Evolutionary conservation across 2,113 vertebrate species (phyloP).

Genomic region (Patagioenas fasciata): DNA sequence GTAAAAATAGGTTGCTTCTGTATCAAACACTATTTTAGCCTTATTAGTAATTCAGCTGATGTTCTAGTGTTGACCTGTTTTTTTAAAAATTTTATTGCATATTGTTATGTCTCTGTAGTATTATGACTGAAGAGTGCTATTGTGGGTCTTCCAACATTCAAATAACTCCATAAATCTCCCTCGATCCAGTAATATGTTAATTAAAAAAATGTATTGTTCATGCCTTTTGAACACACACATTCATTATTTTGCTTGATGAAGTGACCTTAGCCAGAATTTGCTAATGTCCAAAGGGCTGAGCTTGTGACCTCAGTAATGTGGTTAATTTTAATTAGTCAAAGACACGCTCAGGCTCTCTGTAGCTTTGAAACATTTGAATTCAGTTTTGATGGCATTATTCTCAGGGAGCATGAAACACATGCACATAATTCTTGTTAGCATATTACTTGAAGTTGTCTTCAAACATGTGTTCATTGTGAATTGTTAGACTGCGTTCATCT

Average conservation of each 20-base stretch:
- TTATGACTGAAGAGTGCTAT: neutral
- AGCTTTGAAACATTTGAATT: constrained; percentile 35
- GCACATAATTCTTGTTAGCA: constrained; percentile 21
- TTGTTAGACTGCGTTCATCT: neutral
- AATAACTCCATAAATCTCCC: constrained; percentile 6
- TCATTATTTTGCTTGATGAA: constrained; percentile 43
- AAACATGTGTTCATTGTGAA: constrained; percentile 14
- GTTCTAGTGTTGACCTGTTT: neutral
- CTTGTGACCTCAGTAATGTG: neutral
- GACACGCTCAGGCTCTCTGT: neutral
- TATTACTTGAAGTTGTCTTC: constrained; percentile 50
- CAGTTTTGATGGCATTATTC: constrained; percentile 47
- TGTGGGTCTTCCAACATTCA: neutral
- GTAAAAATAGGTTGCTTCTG: neutral
- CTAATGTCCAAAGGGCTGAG: neutral
- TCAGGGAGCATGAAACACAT: constrained; percentile 26
- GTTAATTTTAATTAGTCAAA: constrained; percentile 54
- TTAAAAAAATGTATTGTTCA: constrained; percentile 1
- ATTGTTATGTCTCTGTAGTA: neutral
- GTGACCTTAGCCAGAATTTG: constrained; percentile 24
- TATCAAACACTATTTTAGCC: neutral
- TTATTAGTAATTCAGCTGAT: neutral
- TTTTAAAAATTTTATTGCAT: neutral
- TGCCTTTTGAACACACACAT: constrained; percentile 7
- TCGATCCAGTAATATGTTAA: neutral